Conservation (phyloP, 2,797 vertebrate genomes). For the Anableps anableps region DNA sequence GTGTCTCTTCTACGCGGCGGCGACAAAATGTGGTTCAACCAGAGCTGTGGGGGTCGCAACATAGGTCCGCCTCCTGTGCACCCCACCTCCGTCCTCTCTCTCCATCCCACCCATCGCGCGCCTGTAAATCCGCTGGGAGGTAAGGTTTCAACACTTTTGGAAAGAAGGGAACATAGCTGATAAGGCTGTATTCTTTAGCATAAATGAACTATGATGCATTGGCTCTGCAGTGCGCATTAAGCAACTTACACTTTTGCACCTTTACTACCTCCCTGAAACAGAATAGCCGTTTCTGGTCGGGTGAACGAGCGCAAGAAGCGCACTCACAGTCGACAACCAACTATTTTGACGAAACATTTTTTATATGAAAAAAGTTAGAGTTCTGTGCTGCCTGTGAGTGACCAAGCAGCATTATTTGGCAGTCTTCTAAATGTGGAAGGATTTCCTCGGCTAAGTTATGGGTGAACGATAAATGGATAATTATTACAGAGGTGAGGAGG, state of each 20-base stretch:
- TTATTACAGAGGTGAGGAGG: not conserved
- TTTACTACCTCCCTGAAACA: not conserved
- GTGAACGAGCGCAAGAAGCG: not conserved
- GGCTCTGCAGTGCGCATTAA: not conserved
- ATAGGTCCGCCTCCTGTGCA: slow-evolving; percentile 68
- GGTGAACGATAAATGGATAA: slow-evolving; percentile 10
- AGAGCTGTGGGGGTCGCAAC: slow-evolving; percentile 66
- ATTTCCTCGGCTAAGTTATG: slow-evolving; percentile 15
- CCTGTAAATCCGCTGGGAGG: not conserved
- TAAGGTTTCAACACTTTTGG: slow-evolving; percentile 15
- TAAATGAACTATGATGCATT: not conserved
- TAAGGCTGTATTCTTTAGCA: not conserved
- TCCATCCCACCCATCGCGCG: not conserved
- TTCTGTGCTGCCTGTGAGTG: not conserved
- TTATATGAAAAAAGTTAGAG: not conserved
- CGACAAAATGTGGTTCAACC: slow-evolving; percentile 34
- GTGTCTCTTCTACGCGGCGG: slow-evolving; percentile 24
- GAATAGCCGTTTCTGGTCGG: not conserved
- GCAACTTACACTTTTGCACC: not conserved
- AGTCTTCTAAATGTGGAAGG: slow-evolving; percentile 25
- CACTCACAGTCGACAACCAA: not conserved
- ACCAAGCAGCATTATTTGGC: not conserved
- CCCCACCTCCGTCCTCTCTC: slow-evolving; percentile 9
- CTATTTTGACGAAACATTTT: not conserved
- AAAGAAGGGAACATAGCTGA: not conserved